Conservation (phyloP, 2,888 invertebrate genomes). For the Polyploca ridens region DNA sequence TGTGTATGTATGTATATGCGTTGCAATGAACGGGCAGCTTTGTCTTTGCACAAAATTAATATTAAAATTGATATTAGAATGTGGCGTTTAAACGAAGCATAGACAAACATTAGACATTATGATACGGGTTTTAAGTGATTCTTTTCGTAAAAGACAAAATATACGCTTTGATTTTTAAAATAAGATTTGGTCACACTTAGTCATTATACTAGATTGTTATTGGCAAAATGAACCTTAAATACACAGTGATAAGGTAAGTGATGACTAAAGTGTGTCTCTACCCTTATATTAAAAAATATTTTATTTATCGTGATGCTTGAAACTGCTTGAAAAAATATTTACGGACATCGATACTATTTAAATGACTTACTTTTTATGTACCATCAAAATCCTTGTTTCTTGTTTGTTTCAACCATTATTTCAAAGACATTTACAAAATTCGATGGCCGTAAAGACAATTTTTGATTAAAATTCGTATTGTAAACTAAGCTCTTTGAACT, state of each 20-base stretch:
- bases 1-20: background rate
- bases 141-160: conserved; percentile 1
- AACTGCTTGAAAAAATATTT: background rate
- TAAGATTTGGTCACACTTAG: background rate
- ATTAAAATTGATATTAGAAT: conserved; percentile 19
- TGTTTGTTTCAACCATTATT: no score
- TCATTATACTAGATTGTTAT: background rate
- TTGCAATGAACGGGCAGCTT: background rate
- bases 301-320: background rate
- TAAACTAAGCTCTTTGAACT: conserved; percentile 21
- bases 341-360: background rate
- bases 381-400: no score
- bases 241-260: background rate
- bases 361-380: no score
- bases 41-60: conserved; percentile 7
- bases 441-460: conserved; percentile 9
- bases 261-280: background rate
- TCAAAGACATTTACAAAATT: background rate
- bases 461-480: conserved; percentile 8
- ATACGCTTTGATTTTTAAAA: background rate
- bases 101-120: background rate
- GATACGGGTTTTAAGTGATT: background rate
- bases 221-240: background rate
- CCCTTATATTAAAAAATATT: background rate
- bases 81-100: conserved; percentile 13